Conservation (phyloP, 1,140 invertebrate species). For the Triops longicaudatus region DNA sequence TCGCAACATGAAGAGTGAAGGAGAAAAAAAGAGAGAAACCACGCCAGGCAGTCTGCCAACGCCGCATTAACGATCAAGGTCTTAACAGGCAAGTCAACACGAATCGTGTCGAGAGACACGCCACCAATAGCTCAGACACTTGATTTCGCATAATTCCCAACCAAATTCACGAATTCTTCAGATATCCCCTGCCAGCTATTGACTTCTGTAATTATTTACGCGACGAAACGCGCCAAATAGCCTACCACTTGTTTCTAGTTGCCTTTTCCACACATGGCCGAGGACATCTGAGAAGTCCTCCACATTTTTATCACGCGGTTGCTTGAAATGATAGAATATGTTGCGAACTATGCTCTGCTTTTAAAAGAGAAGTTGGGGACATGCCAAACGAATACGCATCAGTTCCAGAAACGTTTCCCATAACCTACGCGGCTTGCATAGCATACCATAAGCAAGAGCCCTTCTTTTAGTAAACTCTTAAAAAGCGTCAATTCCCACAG, state of each 20-base stretch:
- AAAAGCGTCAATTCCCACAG: too few relatives aligned
- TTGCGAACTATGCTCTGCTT: neutral
- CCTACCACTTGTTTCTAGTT: neutral
- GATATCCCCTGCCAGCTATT: too few relatives aligned
- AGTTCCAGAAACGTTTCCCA: neutral
- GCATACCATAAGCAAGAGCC: too few relatives aligned
- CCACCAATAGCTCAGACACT: neutral
- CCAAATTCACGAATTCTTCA: too few relatives aligned
- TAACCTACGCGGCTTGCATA: too few relatives aligned
- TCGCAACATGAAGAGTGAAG: neutral
- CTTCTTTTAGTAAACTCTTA: too few relatives aligned
- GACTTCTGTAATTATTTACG: too few relatives aligned
- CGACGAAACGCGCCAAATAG: neutral
- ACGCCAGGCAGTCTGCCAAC: slow-evolving; percentile 13
- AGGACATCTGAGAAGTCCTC: too few relatives aligned
- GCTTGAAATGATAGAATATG: neutral
- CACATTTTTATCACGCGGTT: neutral
- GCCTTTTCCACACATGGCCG: neutral
- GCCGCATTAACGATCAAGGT: slow-evolving; percentile 11
- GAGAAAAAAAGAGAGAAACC: neutral
- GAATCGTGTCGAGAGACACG: neutral
- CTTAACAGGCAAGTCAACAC: slow-evolving; percentile 11
- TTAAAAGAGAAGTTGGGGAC: neutral
- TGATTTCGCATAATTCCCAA: neutral
- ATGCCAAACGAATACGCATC: neutral